Evolutionary conservation across 2,113 vertebrate species (phyloP).

Genomic region (Scytalopus superciliaris): DNA sequence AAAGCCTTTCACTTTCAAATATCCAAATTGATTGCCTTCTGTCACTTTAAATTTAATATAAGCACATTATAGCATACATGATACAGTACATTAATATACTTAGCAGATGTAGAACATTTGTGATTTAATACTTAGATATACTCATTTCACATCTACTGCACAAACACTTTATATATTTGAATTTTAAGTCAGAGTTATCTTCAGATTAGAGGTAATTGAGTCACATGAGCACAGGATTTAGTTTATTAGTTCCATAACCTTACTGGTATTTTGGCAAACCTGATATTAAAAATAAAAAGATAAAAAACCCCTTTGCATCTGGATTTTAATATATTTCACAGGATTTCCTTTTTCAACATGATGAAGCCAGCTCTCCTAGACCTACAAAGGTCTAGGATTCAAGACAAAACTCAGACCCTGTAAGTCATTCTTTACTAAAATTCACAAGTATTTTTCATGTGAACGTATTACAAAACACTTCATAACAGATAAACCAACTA

Average conservation of each 20-base stretch:
- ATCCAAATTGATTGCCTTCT: slow-evolving; percentile 7
- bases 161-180: slow-evolving; percentile 64
- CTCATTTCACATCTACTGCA: slow-evolving; percentile 34
- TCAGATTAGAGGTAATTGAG: slow-evolving; percentile 21
- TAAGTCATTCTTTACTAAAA: slow-evolving; percentile 4
- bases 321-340: slow-evolving; percentile 62
- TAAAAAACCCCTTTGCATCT: neutral
- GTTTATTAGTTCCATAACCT: slow-evolving; percentile 64
- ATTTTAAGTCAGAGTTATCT: slow-evolving; percentile 53
- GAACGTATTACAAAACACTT: neutral
- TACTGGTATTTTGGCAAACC: slow-evolving; percentile 53
- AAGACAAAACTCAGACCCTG: neutral
- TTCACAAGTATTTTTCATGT: neutral
- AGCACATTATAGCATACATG: neutral
- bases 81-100: slow-evolving; percentile 54
- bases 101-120: slow-evolving; percentile 34
- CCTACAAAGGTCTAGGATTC: neutral
- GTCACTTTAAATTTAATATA: slow-evolving; percentile 36
- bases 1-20: slow-evolving; percentile 5
- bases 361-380: slow-evolving; percentile 8
- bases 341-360: slow-evolving; percentile 39
- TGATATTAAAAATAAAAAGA: neutral
- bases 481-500: neutral
- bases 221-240: slow-evolving; percentile 45
- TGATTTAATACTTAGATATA: slow-evolving; percentile 55